phyloP scores from a whole-genome alignment of 2,113 vertebrate species.

The Naja naja region DNA sequence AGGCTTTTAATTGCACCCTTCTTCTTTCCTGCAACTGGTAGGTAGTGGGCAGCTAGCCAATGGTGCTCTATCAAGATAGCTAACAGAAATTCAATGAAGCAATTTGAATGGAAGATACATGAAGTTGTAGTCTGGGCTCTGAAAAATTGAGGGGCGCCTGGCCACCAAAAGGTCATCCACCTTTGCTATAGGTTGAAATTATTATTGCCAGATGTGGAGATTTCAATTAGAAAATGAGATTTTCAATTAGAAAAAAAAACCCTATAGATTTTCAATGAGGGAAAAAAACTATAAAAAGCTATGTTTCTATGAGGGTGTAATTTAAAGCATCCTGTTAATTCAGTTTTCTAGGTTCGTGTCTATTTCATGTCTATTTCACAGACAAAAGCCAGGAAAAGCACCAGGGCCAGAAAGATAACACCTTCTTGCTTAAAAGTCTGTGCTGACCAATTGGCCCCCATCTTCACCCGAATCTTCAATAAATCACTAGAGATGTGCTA shows the following conservation, averaged over 20 bases:
- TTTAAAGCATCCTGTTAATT: background rate
- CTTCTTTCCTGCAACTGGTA: background rate
- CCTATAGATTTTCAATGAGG: background rate
- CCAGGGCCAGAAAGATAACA: no score
- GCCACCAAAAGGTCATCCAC: background rate
- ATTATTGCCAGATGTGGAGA: background rate
- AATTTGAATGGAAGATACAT: background rate
- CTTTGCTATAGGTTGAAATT: background rate
- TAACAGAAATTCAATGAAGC: background rate
- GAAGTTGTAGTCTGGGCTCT: background rate
- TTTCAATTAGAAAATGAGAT: no score
- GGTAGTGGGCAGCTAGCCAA: background rate
- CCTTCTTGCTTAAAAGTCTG: no score
- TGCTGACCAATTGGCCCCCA: no score
- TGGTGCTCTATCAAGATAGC: background rate
- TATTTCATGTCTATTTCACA: no score
- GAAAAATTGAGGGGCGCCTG: background rate
- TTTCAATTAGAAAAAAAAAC: background rate
- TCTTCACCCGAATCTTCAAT: no score
- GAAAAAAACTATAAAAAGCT: background rate
- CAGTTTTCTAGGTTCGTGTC: background rate
- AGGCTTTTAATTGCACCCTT: background rate
- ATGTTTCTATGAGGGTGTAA: background rate
- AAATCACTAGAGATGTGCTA: no score
- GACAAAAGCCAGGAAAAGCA: no score